These are phyloP conservation scores for Iselma pallidipennis DNA, from an alignment of 2,888 invertebrate genomes.

Conservation along the genomic window DNA sequence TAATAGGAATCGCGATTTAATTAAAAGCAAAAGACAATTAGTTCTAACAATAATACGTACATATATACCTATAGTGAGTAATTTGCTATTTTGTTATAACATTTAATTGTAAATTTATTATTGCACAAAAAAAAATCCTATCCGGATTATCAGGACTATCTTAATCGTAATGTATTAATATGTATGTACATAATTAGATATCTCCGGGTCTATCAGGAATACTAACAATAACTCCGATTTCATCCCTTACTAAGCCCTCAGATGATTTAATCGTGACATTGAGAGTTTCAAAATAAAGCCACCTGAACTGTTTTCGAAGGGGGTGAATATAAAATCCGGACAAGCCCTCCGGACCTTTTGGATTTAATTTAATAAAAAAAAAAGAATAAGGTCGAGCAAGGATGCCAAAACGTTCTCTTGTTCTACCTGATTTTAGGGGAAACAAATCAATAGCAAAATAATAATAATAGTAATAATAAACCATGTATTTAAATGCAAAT, in stretches of 20 bases:
- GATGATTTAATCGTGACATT: conserved; percentile 22
- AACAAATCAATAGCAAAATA: not conserved
- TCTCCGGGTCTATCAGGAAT: conserved; percentile 20
- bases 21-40: conserved; percentile 17
- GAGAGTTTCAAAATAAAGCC: conserved; percentile 7
- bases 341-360: not conserved
- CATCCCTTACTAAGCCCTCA: conserved; percentile 17
- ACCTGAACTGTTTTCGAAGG: not conserved
- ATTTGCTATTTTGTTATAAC: not conserved
- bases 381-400: not conserved
- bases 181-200: conserved; percentile 14
- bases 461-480: not conserved
- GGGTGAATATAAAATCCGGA: not conserved
- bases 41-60: conserved; percentile 11
- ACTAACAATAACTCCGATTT: conserved; percentile 20
- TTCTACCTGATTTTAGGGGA: not conserved
- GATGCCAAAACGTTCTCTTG: no score
- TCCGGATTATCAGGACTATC: not conserved
- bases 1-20: conserved; percentile 20
- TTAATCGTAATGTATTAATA: not conserved
- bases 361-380: conserved; percentile 5
- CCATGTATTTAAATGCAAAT: not conserved
- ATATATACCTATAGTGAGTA: not conserved
- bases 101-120: not conserved
- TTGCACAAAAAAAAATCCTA: not conserved